Evolutionary conservation across 2,113 vertebrate species (phyloP).

Genomic region (Australoheros scitulus): DNA sequence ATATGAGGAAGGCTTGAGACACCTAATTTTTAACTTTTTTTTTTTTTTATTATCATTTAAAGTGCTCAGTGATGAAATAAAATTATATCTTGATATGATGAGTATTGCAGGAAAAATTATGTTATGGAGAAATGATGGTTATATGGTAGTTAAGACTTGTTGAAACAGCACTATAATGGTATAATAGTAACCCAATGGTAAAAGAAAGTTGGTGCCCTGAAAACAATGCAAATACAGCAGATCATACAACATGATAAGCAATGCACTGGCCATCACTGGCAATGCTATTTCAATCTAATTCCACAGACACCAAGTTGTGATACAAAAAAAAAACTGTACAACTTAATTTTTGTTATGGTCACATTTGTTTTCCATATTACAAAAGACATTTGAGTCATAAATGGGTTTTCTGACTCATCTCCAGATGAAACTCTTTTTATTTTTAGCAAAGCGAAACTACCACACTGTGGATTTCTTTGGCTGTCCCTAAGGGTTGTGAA

Average conservation of each 20-base stretch:
- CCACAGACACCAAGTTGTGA: not conserved
- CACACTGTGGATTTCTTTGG: not conserved
- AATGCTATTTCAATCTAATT: not conserved
- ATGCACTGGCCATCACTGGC: too few relatives aligned
- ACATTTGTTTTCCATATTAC: not conserved
- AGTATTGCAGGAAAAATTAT: too few relatives aligned
- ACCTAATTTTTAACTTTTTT: not conserved
- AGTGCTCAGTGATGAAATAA: too few relatives aligned
- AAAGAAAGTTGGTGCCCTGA: not conserved
- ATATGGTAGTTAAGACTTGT: not conserved
- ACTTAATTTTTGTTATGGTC: not conserved
- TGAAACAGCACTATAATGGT: too few relatives aligned
- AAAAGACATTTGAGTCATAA: not conserved
- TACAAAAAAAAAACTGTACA: not conserved
- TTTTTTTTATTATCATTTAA: not conserved
- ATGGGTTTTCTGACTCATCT: not conserved
- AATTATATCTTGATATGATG: too few relatives aligned
- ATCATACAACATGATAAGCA: not conserved
- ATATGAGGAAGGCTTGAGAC: not conserved
- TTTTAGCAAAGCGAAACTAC: not conserved
- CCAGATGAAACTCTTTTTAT: not conserved
- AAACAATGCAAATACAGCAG: not conserved
- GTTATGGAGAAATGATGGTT: not conserved
- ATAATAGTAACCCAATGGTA: too few relatives aligned
- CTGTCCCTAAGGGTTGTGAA: not conserved